These are phyloP conservation scores for Acleris laterana DNA, from an alignment of 2,888 invertebrate genomes.

Conservation along the genomic window DNA sequence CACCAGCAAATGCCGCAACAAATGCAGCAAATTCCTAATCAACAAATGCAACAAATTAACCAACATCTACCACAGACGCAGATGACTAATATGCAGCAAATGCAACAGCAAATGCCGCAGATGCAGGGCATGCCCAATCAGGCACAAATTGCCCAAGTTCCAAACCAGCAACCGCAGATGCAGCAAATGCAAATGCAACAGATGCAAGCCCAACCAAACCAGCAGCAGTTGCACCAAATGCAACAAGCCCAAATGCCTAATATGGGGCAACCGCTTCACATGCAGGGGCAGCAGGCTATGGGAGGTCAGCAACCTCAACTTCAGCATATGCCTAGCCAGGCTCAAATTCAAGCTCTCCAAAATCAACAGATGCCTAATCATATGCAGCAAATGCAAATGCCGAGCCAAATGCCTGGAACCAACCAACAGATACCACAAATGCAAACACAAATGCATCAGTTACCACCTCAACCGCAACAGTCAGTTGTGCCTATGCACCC, in stretches of 20 bases:
- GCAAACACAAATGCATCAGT: slow-evolving; percentile 81
- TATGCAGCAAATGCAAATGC: slow-evolving; percentile 82
- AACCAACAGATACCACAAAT: slow-evolving; percentile 81
- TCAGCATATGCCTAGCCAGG: slow-evolving; percentile 79
- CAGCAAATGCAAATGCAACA: slow-evolving; percentile 83
- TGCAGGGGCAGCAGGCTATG: slow-evolving; percentile 76
- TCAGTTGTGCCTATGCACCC: slow-evolving; percentile 81
- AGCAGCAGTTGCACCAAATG: slow-evolving; percentile 79
- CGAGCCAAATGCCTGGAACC: slow-evolving; percentile 69
- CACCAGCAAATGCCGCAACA: slow-evolving; percentile 82
- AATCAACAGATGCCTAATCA: slow-evolving; percentile 84
- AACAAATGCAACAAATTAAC: slow-evolving; percentile 82
- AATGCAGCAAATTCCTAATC: slow-evolving; percentile 81
- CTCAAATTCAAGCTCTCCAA: slow-evolving; percentile 80
- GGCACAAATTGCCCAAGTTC: slow-evolving; percentile 75
- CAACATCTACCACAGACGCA: slow-evolving; percentile 78
- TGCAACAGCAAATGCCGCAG: slow-evolving; percentile 81
- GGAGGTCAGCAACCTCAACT: slow-evolving; percentile 78
- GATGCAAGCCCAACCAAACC: slow-evolving; percentile 76
- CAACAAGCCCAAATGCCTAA: slow-evolving; percentile 80
- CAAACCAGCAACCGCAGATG: slow-evolving; percentile 78
- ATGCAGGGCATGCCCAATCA: slow-evolving; percentile 79
- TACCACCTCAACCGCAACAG: slow-evolving; percentile 80
- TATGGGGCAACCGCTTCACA: slow-evolving; percentile 75
- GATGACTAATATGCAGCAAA: slow-evolving; percentile 78